phyloP scores from a whole-genome alignment of 1,140 invertebrate species.

The Euura lappo region DNA sequence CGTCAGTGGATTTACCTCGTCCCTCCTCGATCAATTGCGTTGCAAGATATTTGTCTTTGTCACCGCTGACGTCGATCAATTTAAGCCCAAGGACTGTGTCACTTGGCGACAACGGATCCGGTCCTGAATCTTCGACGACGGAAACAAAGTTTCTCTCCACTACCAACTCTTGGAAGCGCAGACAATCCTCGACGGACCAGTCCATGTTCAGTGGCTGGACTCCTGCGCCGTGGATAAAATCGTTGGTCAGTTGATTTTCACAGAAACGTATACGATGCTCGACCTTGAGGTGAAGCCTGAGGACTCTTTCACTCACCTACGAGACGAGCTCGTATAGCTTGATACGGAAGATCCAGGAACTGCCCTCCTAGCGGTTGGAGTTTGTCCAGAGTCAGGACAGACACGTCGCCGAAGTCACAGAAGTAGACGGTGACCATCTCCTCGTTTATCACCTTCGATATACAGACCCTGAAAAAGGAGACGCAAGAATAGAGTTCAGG shows the following conservation, averaged over 20 bases:
- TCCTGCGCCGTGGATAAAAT: slow-evolving; percentile 46
- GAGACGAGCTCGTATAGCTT: slow-evolving; percentile 65
- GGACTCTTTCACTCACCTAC: slow-evolving; percentile 49
- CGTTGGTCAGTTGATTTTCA: too few relatives aligned
- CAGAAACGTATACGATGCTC: too few relatives aligned
- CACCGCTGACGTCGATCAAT: slow-evolving; percentile 62
- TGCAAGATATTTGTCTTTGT: slow-evolving; percentile 62
- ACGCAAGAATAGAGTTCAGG: neutral
- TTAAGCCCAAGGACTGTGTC: slow-evolving; percentile 62
- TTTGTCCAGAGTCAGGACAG: slow-evolving; percentile 47
- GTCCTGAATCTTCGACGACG: slow-evolving; percentile 57
- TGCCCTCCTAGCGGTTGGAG: slow-evolving; percentile 55
- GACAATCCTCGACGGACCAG: slow-evolving; percentile 65
- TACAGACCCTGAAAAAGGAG: slow-evolving; percentile 48
- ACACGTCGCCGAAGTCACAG: slow-evolving; percentile 64
- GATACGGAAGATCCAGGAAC: slow-evolving; percentile 62
- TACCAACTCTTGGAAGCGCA: slow-evolving; percentile 65
- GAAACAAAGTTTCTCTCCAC: slow-evolving; percentile 64
- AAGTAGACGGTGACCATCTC: slow-evolving; percentile 61
- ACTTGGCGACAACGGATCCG: slow-evolving; percentile 56
- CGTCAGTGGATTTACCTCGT: slow-evolving; percentile 43
- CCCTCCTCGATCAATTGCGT: slow-evolving; percentile 59
- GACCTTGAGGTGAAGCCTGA: too few relatives aligned
- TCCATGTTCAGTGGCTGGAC: slow-evolving; percentile 63
- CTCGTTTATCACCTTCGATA: slow-evolving; percentile 54